Conservation (phyloP, 2,797 vertebrate species). For the Tolypeutes matacus region DNA sequence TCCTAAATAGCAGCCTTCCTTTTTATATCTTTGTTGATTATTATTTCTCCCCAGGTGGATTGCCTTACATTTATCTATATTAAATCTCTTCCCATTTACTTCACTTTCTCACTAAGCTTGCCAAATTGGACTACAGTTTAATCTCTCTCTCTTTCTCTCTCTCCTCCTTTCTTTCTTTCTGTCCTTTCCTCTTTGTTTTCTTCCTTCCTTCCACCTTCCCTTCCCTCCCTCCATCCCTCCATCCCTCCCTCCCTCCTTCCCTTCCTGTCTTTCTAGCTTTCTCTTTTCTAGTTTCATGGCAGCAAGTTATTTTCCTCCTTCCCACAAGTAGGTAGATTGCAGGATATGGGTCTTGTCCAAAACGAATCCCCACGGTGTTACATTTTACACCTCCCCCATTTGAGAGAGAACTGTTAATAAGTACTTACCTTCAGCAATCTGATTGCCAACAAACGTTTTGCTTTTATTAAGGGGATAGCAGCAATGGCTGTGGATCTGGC, state of each 20-base stretch:
- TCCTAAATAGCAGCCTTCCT: conserved; percentile 78
- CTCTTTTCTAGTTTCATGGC: not conserved
- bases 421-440: not conserved
- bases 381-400: not conserved
- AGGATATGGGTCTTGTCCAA: not conserved
- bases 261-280: not conserved
- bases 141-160: not conserved
- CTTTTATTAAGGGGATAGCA: not conserved
- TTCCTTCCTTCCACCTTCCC: not conserved
- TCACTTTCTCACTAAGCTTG: conserved; percentile 67
- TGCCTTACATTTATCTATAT: conserved; percentile 86
- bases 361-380: not conserved
- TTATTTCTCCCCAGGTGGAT: conserved; percentile 82
- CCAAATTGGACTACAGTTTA: not conserved
- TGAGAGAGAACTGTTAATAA: not conserved
- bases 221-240: not conserved
- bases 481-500: not conserved
- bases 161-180: too few relatives aligned
- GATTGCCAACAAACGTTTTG: not conserved
- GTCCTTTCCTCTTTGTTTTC: not conserved
- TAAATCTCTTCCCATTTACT: conserved; percentile 86
- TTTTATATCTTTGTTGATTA: conserved; percentile 69
- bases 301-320: not conserved
- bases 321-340: not conserved
- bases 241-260: too few relatives aligned